A percentile compares a stretch with the other conserved stretches of the same genome.
Conservation (phyloP, 2,888 invertebrate genomes). For the Leistus spinibarbis region DNA sequence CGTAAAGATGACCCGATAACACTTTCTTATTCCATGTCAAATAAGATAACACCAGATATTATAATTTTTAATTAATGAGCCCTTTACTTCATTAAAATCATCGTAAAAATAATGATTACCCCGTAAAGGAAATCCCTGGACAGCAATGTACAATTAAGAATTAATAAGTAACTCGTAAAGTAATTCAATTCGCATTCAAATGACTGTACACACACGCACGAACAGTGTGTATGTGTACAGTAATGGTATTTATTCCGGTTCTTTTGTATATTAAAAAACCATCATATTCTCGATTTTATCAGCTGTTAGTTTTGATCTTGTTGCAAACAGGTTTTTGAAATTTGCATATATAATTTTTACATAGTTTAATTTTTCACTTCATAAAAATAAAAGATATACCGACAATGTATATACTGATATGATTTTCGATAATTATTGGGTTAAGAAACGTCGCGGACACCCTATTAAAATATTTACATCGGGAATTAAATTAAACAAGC, state of each 20-base stretch:
- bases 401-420: background rate
- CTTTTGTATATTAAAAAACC: constrained; percentile 22
- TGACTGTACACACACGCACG: background rate
- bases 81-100: constrained; percentile 4
- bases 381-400: background rate
- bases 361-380: constrained; percentile 18
- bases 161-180: constrained; percentile 27
- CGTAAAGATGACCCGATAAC: background rate
- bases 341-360: constrained; percentile 23
- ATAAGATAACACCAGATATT: background rate
- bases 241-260: background rate
- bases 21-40: background rate
- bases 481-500: background rate
- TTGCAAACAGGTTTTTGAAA: constrained; percentile 20
- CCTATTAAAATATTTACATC: background rate
- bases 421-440: background rate
- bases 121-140: constrained; percentile 30
- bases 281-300: constrained; percentile 6
- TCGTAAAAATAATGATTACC: constrained; percentile 30
- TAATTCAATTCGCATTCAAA: constrained; percentile 13
- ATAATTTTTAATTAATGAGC: background rate
- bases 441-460: background rate
- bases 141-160: constrained; percentile 23
- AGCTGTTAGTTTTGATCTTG: background rate
- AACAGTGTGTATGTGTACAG: background rate